These are phyloP conservation scores for Drosophila truncata DNA, from an alignment of 1,140 invertebrate genomes.

Conservation along the genomic window DNA sequence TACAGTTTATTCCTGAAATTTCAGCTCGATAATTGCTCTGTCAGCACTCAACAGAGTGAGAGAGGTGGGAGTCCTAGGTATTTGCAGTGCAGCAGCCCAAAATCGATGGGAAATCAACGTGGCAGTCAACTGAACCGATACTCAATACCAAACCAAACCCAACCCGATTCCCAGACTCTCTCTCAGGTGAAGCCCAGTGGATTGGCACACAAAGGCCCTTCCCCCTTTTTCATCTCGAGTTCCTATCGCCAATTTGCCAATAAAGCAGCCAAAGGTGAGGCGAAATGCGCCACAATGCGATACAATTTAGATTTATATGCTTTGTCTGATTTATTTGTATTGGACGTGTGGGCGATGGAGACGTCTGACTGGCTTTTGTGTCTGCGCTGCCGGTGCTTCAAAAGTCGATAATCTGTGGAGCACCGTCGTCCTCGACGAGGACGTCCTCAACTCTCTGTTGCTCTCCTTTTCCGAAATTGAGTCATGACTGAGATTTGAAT, in stretches of 20 bases:
- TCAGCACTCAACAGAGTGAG: constrained; percentile 30
- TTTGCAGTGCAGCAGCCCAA: constrained; percentile 35
- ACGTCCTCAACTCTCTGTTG: neutral
- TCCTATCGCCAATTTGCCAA: constrained; percentile 31
- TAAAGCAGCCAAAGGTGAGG: constrained; percentile 56
- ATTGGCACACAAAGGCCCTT: constrained; percentile 27
- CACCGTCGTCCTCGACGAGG: neutral
- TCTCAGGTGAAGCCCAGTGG: neutral
- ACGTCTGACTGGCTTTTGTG: constrained; percentile 19
- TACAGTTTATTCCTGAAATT: too few species aligned
- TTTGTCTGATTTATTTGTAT: constrained; percentile 74
- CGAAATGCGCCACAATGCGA: constrained; percentile 63
- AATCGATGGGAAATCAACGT: constrained; percentile 60
- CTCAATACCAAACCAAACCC: constrained; percentile 2
- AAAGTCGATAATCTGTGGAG: constrained; percentile 43
- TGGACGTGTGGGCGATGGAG: constrained; percentile 53
- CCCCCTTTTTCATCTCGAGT: neutral
- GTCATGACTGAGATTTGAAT: constrained; percentile 51
- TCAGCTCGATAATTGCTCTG: constrained; percentile 38
- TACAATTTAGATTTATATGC: constrained; percentile 68
- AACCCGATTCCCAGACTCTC: constrained; percentile 5
- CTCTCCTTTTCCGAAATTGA: constrained; percentile 29
- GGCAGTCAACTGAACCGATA: constrained; percentile 63
- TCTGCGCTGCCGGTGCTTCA: constrained; percentile 25
- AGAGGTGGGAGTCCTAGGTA: constrained; percentile 31